These are phyloP conservation scores for Dryadula phaetusa DNA, from an alignment of 2,888 invertebrate species.

Conservation along the genomic window DNA sequence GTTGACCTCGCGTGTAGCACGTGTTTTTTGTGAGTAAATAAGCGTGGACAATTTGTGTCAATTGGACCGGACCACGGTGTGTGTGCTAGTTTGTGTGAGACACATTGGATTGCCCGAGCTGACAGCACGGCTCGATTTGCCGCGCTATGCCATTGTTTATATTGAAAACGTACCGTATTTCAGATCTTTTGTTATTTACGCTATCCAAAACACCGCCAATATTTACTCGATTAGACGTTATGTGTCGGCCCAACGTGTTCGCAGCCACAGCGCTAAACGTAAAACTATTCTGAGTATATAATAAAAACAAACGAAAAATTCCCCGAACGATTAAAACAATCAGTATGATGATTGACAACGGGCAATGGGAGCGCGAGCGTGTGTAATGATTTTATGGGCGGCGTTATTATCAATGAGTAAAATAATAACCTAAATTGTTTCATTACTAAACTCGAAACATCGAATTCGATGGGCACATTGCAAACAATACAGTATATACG, in stretches of 20 bases:
- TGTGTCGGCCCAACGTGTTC: background rate
- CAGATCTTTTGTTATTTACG: constrained; percentile 39
- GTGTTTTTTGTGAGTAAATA: constrained; percentile 78
- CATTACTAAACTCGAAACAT: constrained; percentile 4
- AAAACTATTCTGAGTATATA: constrained; percentile 9
- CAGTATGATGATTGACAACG: constrained; percentile 22
- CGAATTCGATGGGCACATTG: background rate
- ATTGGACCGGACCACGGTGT: constrained; percentile 57
- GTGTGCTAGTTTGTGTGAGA: constrained; percentile 52
- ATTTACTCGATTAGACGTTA: constrained; percentile 2
- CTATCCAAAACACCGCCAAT: constrained; percentile 39
- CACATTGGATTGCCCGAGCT: constrained; percentile 66
- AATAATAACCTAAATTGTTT: constrained; percentile 40
- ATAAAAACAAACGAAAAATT: constrained; percentile 24
- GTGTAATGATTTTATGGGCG: constrained; percentile 35
- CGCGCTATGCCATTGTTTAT: constrained; percentile 63
- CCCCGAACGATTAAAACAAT: constrained; percentile 21
- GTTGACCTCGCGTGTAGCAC: constrained; percentile 48
- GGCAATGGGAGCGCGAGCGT: constrained; percentile 22
- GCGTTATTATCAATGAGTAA: constrained; percentile 42
- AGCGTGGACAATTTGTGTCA: constrained; percentile 56
- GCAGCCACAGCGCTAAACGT: background rate
- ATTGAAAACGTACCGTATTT: constrained; percentile 47
- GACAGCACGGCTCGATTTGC: constrained; percentile 49
- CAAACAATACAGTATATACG: background rate